Base-by-base conservation (phyloP, 2,888 invertebrate genomes). In the Sceliomorpha sp. region DNA sequence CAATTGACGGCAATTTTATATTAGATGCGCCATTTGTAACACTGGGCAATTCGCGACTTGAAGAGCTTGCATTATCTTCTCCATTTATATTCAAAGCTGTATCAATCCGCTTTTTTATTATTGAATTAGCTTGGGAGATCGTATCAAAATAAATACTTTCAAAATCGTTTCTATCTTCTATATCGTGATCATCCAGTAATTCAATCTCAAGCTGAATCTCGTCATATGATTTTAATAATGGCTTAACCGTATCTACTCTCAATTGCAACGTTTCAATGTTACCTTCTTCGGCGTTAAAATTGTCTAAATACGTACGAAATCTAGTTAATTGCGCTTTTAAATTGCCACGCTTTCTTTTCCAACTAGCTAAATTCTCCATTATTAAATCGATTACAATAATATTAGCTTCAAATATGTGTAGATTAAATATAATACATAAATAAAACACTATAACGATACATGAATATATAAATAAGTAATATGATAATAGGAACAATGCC, bases 131-230 rank as follows among this genome's bases (percentile, higher is more conserved):
- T 8, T 40, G 27, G 4, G 50, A 27, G 0, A 53, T 40, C 2
- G 10, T 8, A 8, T 37, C 26, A 31, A 7, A 51, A 39, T n/a
- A 51, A 10, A 12, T 1, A 1, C 2, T 17, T 14, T 39, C 51
- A 39, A 51, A 51, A 15, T 39, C 39, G 17, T 48, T 34, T 24
- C 48, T 17, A 1, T 14, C 1, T 13, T 51, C 51, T 10, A n/a
- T 10, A 2, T 51, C 26, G 14, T 40, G 27, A 7, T 15, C 7
- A 1, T 40, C 31, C 1, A 17, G 9, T 9, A 31, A 29, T 40
- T 53, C 39, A 9, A 53, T 53, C 24, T 40, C 9, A 14, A 13
- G 3, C 10, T 48, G 36, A 3, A 48, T 26, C 6, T 34, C 24
- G 3, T 34, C 34, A 47, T 13, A 47, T 32, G 9, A 32, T 32